A percentile compares a stretch with the other conserved stretches of the same genome.
Conservation (phyloP, 2,113 vertebrate genomes). For the Pterocles burchelli region DNA sequence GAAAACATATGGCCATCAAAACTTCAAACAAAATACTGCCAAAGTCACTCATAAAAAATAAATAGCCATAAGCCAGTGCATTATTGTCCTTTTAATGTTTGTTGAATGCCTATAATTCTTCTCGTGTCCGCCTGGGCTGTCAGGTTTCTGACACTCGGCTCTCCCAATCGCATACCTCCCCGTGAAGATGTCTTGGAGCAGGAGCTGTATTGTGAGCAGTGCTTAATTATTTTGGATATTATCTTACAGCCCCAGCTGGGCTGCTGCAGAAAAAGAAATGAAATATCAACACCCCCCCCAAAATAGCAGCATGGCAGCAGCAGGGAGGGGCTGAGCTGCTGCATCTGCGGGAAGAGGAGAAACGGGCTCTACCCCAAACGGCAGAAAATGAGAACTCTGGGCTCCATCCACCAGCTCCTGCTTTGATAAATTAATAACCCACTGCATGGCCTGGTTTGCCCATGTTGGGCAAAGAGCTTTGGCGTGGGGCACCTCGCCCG, state of each 20-base stretch:
- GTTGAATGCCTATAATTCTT: slow-evolving; percentile 56
- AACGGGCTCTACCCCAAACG: not conserved
- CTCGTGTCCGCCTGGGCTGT: not conserved
- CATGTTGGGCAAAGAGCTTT: too few relatives aligned
- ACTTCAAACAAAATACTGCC: slow-evolving; percentile 68
- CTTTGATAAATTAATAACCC: not conserved
- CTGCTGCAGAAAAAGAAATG: not conserved
- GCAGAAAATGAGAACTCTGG: not conserved
- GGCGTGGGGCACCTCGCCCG: not conserved
- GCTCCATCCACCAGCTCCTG: not conserved
- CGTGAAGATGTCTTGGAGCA: not conserved
- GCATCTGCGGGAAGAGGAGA: not conserved
- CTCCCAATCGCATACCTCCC: not conserved
- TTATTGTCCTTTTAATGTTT: slow-evolving; percentile 71
- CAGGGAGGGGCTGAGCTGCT: not conserved
- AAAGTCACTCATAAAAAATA: slow-evolving; percentile 63
- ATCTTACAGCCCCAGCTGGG: slow-evolving; percentile 18
- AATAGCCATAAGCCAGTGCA: slow-evolving; percentile 65
- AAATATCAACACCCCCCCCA: not conserved
- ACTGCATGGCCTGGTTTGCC: not conserved
- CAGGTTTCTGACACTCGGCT: slow-evolving; percentile 18
- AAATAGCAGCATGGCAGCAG: fast-evolving
- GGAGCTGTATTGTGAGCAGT: not conserved
- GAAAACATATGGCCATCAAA: slow-evolving; percentile 74
- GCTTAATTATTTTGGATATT: slow-evolving; percentile 9